A percentile compares a stretch with the other conserved stretches of the same genome.
Conservation (phyloP, 2,797 vertebrate genomes). For the Coregonus ussuriensis region DNA sequence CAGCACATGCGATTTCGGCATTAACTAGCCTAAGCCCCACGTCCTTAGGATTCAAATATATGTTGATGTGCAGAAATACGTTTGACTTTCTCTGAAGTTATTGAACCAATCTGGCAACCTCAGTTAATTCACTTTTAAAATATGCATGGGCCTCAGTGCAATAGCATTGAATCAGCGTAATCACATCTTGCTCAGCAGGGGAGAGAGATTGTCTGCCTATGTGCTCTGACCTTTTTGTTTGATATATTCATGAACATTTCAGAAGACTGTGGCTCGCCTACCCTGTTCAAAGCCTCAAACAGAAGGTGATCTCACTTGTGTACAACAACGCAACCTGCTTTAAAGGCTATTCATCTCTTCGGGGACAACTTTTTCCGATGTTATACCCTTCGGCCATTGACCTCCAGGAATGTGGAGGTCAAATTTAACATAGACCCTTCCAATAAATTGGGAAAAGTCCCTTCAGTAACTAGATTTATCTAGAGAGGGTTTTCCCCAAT, state of each 20-base stretch:
- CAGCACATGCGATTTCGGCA: not conserved
- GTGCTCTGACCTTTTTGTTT: slow-evolving; percentile 16
- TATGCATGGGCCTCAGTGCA: slow-evolving; percentile 7
- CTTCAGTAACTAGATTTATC: not conserved
- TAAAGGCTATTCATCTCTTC: not conserved
- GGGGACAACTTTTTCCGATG: not conserved
- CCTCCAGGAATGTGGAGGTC: not conserved
- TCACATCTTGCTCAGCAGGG: slow-evolving; percentile 8
- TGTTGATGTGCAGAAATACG: not conserved
- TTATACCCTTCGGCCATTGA: not conserved
- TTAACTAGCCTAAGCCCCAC: not conserved
- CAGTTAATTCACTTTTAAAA: slow-evolving; percentile 25
- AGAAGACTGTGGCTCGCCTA: not conserved
- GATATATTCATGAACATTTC: slow-evolving; percentile 22
- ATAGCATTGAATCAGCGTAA: slow-evolving; percentile 9
- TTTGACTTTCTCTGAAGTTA: not conserved
- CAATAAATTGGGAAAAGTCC: not conserved
- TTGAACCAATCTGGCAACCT: slow-evolving; percentile 7
- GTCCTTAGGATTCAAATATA: slow-evolving; percentile 6
- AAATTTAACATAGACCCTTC: not conserved
- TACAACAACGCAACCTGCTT: not conserved
- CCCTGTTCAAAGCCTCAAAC: not conserved
- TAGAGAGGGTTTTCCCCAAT: not conserved
- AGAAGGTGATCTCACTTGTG: not conserved
- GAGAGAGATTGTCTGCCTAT: not conserved